A percentile compares a stretch with the other conserved stretches of the same genome.
Evolutionary conservation across 2,888 invertebrate species (phyloP).

Genomic region (Loripinus fragilis): DNA sequence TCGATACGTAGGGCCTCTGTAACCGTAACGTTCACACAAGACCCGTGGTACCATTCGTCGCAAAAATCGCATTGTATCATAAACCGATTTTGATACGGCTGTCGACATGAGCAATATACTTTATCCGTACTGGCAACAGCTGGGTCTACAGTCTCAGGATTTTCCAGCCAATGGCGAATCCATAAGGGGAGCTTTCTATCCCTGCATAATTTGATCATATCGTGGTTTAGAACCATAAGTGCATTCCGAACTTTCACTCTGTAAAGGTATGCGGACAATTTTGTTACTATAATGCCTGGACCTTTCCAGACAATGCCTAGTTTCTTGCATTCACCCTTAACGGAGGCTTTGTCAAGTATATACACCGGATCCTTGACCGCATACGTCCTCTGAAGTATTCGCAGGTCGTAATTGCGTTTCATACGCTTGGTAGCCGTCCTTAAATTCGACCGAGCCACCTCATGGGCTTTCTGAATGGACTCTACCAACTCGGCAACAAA

Average conservation of each 20-base stretch:
- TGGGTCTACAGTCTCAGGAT: no score
- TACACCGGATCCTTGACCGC: no score
- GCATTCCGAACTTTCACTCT: constrained; percentile 30
- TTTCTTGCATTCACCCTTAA: constrained; percentile 37
- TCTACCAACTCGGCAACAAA: not conserved
- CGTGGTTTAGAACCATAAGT: constrained; percentile 29
- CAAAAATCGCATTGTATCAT: no score
- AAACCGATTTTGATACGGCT: no score
- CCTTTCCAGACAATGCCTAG: constrained; percentile 43
- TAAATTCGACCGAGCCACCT: not conserved
- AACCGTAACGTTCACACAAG: no score
- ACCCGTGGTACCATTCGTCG: no score
- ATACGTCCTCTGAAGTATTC: not conserved
- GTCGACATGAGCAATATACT: not conserved
- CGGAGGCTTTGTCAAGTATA: constrained; percentile 26
- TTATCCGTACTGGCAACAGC: no score
- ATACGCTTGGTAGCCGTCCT: constrained; percentile 15
- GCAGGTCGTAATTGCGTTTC: constrained; percentile 26
- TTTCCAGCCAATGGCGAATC: no score
- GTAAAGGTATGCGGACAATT: constrained; percentile 31
- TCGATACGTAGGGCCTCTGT: no score
- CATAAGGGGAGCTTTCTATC: no score
- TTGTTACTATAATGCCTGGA: constrained; percentile 30
- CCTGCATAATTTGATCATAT: no score
- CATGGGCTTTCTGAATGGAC: not conserved